These are phyloP conservation scores for Hoplostethus mediterraneus DNA, from an alignment of 2,797 vertebrate species.

Conservation along the genomic window DNA sequence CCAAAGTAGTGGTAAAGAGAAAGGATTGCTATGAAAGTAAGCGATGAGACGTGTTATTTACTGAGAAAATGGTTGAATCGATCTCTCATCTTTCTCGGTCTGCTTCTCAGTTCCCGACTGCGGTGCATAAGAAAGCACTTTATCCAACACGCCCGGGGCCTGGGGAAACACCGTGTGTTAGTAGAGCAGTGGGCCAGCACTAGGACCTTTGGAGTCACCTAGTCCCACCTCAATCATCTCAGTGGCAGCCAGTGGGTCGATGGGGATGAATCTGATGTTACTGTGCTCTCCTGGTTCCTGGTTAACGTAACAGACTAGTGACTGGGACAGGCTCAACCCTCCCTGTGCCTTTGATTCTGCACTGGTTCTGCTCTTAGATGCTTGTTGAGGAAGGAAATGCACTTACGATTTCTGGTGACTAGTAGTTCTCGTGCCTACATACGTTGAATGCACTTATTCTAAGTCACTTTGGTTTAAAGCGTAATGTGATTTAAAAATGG, in stretches of 20 bases:
- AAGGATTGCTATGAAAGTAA: not conserved
- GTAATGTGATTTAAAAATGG: too few relatives aligned
- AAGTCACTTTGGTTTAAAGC: too few relatives aligned
- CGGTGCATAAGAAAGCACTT: not conserved
- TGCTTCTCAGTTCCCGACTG: not conserved
- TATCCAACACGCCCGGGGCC: not conserved
- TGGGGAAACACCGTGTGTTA: not conserved
- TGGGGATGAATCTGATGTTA: slow-evolving; percentile 15
- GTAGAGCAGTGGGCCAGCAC: slow-evolving; percentile 5
- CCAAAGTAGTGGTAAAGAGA: not conserved
- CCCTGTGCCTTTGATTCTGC: too few relatives aligned
- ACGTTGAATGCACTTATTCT: too few relatives aligned
- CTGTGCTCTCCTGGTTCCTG: not conserved
- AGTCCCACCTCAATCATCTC: slow-evolving; percentile 28
- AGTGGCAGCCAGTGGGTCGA: slow-evolving; percentile 13
- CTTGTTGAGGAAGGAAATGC: too few relatives aligned
- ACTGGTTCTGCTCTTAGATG: too few relatives aligned
- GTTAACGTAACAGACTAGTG: slow-evolving; percentile 16
- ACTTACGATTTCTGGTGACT: too few relatives aligned
- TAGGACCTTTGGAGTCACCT: slow-evolving; percentile 6
- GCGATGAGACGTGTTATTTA: slow-evolving; percentile 1
- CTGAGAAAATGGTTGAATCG: slow-evolving; percentile 10
- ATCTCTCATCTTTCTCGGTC: not conserved
- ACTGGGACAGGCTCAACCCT: not conserved
- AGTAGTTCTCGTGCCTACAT: too few relatives aligned